Evolutionary conservation across 2,797 vertebrate species (phyloP).

Genomic region (Coreius guichenoti): DNA sequence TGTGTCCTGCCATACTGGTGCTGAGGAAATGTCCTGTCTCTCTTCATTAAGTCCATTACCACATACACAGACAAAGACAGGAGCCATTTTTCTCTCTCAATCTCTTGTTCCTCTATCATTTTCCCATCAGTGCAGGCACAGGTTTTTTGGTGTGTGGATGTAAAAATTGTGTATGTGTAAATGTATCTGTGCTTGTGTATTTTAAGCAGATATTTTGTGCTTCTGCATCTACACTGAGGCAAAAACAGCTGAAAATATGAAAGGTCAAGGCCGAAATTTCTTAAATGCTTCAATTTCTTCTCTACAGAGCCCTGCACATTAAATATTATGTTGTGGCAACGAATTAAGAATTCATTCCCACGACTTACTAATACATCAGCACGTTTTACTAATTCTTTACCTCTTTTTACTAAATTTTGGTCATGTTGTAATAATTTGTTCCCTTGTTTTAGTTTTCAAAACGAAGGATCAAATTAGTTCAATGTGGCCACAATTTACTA

Average conservation of each 20-base stretch:
- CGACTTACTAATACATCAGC: too few species aligned
- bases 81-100: constrained; percentile 1
- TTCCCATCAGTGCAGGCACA: neutral
- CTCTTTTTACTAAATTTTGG: too few species aligned
- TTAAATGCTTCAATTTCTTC: neutral
- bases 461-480: neutral
- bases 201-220: neutral
- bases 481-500: too few species aligned
- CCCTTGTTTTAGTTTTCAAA: too few species aligned
- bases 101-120: neutral
- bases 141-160: neutral
- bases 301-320: neutral
- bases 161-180: constrained; percentile 19
- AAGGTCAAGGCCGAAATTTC: neutral
- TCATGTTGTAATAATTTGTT: too few species aligned
- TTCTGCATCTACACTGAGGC: neutral
- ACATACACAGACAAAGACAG: constrained; percentile 30
- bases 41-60: constrained; percentile 50
- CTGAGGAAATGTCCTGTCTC: constrained; percentile 55
- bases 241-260: neutral
- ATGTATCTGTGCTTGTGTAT: constrained; percentile 6
- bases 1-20: constrained; percentile 43
- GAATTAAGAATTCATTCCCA: too few species aligned
- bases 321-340: too few species aligned
- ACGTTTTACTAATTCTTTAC: too few species aligned